These are phyloP conservation scores for Cecropterus lyciades DNA, from an alignment of 1,140 invertebrate genomes.

Conservation along the genomic window DNA sequence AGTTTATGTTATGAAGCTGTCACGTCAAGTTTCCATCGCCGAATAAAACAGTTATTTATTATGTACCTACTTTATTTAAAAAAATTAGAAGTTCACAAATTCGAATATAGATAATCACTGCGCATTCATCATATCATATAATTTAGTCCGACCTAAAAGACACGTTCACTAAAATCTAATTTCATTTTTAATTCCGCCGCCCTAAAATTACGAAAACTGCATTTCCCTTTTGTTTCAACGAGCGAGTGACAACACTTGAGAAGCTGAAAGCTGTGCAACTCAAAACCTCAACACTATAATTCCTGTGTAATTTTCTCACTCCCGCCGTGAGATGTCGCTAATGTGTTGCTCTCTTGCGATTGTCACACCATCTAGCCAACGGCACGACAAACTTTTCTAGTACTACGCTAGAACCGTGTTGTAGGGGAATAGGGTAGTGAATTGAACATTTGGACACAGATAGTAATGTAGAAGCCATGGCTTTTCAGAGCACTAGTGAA, in stretches of 20 bases:
- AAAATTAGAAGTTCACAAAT: too few relatives aligned
- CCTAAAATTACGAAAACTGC: conserved; percentile 29
- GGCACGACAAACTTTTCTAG: conserved; percentile 46
- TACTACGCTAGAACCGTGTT: conserved; percentile 39
- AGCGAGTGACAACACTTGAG: conserved; percentile 36
- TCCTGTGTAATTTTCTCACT: conserved; percentile 75
- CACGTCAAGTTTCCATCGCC: too few relatives aligned
- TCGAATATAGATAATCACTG: too few relatives aligned
- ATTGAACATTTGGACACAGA: conserved; percentile 29
- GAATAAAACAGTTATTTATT: too few relatives aligned
- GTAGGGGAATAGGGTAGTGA: conserved; percentile 28
- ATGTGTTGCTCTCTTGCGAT: conserved; percentile 71
- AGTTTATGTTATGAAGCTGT: too few relatives aligned
- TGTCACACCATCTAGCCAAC: conserved; percentile 68
- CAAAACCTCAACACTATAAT: conserved; percentile 64
- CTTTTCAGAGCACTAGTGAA: conserved; percentile 69
- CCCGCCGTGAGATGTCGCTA: conserved; percentile 75
- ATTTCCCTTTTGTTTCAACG: conserved; percentile 29
- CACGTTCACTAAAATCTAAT: conserved; percentile 19
- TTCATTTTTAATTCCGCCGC: conserved; percentile 29
- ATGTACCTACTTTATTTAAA: too few relatives aligned
- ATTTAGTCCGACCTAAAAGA: neutral
- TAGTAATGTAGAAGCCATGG: conserved; percentile 45
- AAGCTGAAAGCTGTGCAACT: conserved; percentile 47
- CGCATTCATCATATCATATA: too few relatives aligned